phyloP scores from a whole-genome alignment of 2,113 vertebrate genomes.

The Caranx ignobilis region DNA sequence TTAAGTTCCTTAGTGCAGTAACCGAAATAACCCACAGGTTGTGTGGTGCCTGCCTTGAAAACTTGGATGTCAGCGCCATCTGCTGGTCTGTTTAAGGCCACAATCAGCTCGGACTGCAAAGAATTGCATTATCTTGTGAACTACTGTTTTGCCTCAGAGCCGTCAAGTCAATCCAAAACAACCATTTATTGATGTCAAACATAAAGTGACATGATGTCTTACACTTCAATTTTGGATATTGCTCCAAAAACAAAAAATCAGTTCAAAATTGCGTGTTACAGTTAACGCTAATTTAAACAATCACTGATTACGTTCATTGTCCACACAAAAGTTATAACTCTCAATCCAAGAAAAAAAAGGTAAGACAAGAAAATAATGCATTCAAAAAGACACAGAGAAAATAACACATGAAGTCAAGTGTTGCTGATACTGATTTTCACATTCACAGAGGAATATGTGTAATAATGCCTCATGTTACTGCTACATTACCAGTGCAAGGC shows the following conservation, averaged over 20 bases:
- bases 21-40: not conserved
- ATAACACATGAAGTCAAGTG: not conserved
- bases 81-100: constrained; percentile 36
- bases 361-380: not conserved
- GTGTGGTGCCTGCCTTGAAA: not conserved
- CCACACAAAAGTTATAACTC: not conserved
- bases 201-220: not conserved
- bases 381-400: not conserved
- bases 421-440: not conserved
- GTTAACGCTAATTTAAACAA: not conserved
- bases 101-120: not conserved
- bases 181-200: constrained; percentile 22
- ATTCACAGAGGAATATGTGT: not conserved
- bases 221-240: not conserved
- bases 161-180: not conserved
- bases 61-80: constrained; percentile 52
- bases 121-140: not conserved
- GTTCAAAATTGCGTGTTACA: not conserved
- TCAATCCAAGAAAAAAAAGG: not conserved
- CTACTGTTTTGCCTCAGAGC: not conserved
- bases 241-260: not conserved
- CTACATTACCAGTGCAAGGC: not conserved
- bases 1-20: not conserved
- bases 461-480: not conserved
- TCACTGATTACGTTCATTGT: not conserved